Evolutionary conservation across 2,797 vertebrate species (phyloP).

Genomic region (Alosa sapidissima): DNA sequence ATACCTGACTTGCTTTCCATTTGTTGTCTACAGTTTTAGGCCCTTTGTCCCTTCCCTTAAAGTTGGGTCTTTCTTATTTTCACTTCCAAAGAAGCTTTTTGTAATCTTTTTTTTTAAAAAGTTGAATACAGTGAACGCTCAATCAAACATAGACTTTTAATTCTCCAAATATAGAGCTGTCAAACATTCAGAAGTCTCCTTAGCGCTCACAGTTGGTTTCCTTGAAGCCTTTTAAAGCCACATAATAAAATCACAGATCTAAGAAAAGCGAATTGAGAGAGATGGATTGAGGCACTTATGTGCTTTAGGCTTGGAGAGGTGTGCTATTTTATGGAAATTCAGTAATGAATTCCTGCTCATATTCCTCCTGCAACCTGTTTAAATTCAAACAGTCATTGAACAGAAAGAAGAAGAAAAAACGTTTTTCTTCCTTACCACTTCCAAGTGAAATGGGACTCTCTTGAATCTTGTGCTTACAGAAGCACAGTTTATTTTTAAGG

Average conservation of each 20-base stretch:
- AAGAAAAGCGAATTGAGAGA: neutral
- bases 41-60: neutral
- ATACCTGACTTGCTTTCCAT: neutral
- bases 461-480: neutral
- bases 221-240: constrained; percentile 12
- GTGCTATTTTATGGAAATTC: neutral
- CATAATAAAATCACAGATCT: constrained; percentile 6
- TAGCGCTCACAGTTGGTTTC: constrained; percentile 17
- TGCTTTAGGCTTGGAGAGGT: neutral
- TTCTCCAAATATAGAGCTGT: constrained; percentile 19
- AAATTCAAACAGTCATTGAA: constrained; percentile 13
- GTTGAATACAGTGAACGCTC: neutral
- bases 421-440: neutral
- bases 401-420: neutral
- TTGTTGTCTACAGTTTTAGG: neutral
- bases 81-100: constrained; percentile 19
- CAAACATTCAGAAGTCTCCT: constrained; percentile 10
- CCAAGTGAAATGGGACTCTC: neutral
- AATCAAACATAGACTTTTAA: constrained; percentile 8
- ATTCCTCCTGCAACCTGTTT: constrained; percentile 7
- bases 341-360: constrained; percentile 20
- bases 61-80: neutral
- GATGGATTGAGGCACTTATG: constrained; percentile 23
- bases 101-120: neutral
- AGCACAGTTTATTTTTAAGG: neutral